Base-by-base conservation (phyloP, 64 coral and sea anemone species). In the Platygyra sinensis region DNA sequence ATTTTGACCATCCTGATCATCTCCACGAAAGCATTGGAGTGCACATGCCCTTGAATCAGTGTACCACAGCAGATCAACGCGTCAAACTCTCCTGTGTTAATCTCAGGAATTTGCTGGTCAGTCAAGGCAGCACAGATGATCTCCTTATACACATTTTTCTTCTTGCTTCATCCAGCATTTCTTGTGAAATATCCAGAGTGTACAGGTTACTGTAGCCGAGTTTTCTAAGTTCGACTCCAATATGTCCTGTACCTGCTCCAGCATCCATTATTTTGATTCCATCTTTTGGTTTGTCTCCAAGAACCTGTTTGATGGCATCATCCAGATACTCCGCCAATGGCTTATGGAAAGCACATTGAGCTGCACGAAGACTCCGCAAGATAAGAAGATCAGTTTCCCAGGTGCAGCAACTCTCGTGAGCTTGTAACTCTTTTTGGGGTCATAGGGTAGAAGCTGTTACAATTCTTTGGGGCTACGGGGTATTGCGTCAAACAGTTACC, bases 61-160 rank as follows among this genome's bases (percentile, higher is more conserved):
- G 91, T 59, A 42, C 75, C 91, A 33, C 30, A 60, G 60, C 72
- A 78, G 17, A 93, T 72, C 11, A 87, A 15, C 13, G 60, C 91
- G 27, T 93, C 91, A 60, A 87, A 93, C 0, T 46, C n/a, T 25
- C 91, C 83, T 19, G 52, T 60, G 25, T 49, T 27, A 51, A 92
- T 80, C 30, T 78, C 55, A 15, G 50, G 60, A 42, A 87, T 72
- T 30, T 19, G 46, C 22, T 86, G 46, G 5, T 69, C 91, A 33
- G 14, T 79, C 28, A 93, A 7, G 4, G 60, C 17, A 12, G 73
- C 75, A 19, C 83, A 87, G 24, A 87, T 87, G 2, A 87, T 27
- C 18, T 80, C 30, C 46, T 92, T 86, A 75, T 89, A 89, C 30
- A 89, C 18, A 6, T 46, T 60, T 60, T 89, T 78, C 22, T 78